Base-by-base conservation (phyloP, 2,888 invertebrate genomes). In the Phorcus lineatus region DNA sequence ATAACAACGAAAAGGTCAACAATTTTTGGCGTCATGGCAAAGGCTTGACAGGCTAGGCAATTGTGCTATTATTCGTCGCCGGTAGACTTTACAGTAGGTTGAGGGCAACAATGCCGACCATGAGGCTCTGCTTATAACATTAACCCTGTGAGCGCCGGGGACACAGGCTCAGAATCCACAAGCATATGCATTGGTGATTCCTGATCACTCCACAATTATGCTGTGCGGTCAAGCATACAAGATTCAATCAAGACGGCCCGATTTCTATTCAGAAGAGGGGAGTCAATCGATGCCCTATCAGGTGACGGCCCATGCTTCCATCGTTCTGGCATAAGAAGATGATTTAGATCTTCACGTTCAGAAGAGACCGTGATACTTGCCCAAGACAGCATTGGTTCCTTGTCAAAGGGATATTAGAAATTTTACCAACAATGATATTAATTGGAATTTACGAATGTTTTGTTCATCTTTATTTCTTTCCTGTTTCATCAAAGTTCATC, bases 161-260 rank as follows among this genome's bases (percentile, higher is more conserved):
- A 36, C 36, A 70, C 70, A 36, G 36, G n/a, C 70, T 9, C 11
- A 31, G 16, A 31, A 70, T 40, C 36, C 36, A 70, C 70, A 40
- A 13, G 70, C 70, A 70, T 70, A 70, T 70, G 70, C 70, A 70
- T 17, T 70, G 19, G 40, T 70, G 70, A 70, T 40, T 0, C n/a
- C 17, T 40, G 70, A 70, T 70, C 24, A 70, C 70, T 70, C n/a
- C 70, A 70, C 70, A 70, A 70, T 70, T 70, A 70, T 70, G 36
- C 70, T 70, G 70, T 70, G 31, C 36, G 36, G 70, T 70, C 70
- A 70, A 36, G 70, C 70, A 36, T 36, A 70, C 16, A 16, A 70
- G 70, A 70, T 70, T 70, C 70, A 70, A 70, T 70, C 70, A 70
- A 70, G 70, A 70, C 28, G 40, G 19, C 36, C 70, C 40, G 70